Evolutionary conservation across 1,140 invertebrate species (phyloP), one percentile per base, ranked within the genome.

Genomic region (Drosophila lini): DNA sequence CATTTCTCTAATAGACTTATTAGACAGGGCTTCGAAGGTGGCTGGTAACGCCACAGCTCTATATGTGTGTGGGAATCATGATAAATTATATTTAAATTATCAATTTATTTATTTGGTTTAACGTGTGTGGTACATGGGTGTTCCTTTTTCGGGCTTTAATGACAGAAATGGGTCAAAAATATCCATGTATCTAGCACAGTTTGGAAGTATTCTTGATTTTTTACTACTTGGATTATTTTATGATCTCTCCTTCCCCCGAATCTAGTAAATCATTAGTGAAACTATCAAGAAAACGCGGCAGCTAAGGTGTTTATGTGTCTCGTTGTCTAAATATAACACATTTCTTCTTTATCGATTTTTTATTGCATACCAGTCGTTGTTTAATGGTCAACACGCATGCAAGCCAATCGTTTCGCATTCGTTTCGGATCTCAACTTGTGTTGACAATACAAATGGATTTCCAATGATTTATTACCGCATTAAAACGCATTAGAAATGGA

Each of bases 361-460:
- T 85, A 84, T 83, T 61, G 61, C 80, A 74, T 78, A 71, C 62
- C 59, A 76, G 62, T 59, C 59, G 62, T 62, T 65, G 31, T 69
- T 85, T 86, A 88, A 86, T 86, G 82, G 80, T 78, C 60, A 57
- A 58, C 58, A 73, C 67, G 53, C 82, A 86, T 86, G 82, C 82
- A 61, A 80, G 58, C 50, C 71, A 75, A 42, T 36, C 58, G 48
- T 56, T 74, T 55, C 50, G 50, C 25, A 38, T 44, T 74, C 70
- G 50, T 74, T 47, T 67, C 45, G 63, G 80, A 60, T 86, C 83
- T 88, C 83, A 62, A 78, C 83, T 82, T 85, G 76, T 90, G 86
- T 90, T 90, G 86, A 90, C 86, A 90, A 90, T 90, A 90, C 78
- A 83, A 90, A 90, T 90, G 86, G 86, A 78, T 86, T 79, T 81